These are phyloP conservation scores for Patiria miniata DNA, from an alignment of 35 echinoderm and acorn worm genomes.

Conservation along the genomic window DNA sequence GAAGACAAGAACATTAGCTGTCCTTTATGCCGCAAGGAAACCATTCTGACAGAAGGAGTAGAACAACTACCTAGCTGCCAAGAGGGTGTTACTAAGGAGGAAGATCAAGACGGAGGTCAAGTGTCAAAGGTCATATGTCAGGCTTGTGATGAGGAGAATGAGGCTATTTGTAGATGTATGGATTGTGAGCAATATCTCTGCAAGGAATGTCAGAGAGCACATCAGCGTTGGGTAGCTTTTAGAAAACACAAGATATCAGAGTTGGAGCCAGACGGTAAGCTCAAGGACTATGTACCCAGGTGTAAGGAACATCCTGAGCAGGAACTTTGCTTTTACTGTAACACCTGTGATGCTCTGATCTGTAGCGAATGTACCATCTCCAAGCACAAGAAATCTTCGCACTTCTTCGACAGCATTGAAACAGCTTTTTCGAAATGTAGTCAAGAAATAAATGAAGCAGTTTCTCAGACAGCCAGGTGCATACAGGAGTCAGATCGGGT, in stretches of 20 bases:
- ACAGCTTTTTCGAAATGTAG: background rate
- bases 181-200: constrained; percentile 9
- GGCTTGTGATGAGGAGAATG: constrained; percentile 17
- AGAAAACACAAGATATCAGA: background rate
- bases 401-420: background rate
- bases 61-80: background rate
- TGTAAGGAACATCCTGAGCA: background rate
- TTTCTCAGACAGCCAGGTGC: background rate
- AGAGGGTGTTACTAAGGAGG: background rate
- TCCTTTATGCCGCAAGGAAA: background rate
- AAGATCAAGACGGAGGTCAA: background rate
- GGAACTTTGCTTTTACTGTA: background rate
- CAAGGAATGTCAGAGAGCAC: background rate
- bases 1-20: background rate
- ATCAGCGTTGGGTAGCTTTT: background rate
- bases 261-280: background rate
- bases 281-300: background rate
- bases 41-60: background rate
- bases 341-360: background rate
- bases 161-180: background rate
- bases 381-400: background rate
- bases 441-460: background rate
- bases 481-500: background rate
- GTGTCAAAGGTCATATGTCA: background rate
- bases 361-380: background rate